Evolutionary conservation across 2,888 invertebrate species (phyloP).

Genomic region (Stenchaetothrips biformis): DNA sequence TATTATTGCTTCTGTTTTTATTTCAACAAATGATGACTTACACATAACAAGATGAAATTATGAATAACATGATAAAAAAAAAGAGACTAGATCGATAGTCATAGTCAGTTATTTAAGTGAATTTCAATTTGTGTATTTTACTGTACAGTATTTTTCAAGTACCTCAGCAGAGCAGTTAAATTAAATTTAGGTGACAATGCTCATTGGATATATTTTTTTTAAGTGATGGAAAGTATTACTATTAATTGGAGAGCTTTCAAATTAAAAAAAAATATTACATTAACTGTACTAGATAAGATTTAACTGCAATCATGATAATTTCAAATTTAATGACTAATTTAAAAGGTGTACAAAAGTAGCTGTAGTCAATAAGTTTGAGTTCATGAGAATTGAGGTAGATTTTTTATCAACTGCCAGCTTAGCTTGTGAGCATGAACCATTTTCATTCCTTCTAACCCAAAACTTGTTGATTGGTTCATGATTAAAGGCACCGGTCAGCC

Average conservation of each 20-base stretch:
- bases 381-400: not conserved
- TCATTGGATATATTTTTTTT: no score
- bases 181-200: no score
- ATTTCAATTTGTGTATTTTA: not conserved
- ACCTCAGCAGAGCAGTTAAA: no score
- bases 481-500: not conserved
- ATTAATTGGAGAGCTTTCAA: no score
- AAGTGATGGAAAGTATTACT: no score
- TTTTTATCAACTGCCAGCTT: not conserved
- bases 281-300: no score
- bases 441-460: no score
- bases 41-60: conserved; percentile 11
- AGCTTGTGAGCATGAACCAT: no score
- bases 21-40: conserved; percentile 18
- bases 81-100: conserved; percentile 8
- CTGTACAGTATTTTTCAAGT: no score
- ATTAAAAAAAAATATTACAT: no score
- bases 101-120: conserved; percentile 9
- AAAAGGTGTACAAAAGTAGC: not conserved
- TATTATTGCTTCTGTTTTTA: conserved; percentile 19
- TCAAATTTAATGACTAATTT: not conserved
- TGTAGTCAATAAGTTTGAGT: not conserved
- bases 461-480: no score
- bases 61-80: not conserved
- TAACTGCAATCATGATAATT: not conserved